Evolutionary conservation across 2,113 vertebrate species (phyloP), one percentile per base, ranked within the genome.

Genomic region (Pangasianodon gigas): DNA sequence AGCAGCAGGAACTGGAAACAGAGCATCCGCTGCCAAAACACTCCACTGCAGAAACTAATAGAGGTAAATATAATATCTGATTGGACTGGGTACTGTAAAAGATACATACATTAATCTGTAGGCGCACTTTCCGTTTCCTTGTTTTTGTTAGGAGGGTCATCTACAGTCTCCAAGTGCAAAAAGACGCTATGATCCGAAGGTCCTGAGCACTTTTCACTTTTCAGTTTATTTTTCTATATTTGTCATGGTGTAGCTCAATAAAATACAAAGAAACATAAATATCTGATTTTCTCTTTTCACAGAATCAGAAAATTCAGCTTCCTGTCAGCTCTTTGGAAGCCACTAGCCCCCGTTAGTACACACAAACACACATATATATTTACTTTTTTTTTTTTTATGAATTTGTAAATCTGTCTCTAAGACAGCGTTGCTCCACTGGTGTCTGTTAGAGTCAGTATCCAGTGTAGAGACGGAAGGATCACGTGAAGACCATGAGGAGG

Each of bases 1-100:
- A 92, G 6, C 7, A 0, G 0, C 4, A 95, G 3, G 85, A 96
- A 95, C 92, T 96, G 96, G 96, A 96, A 95, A 89, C 0, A 0
- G 0, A 95, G 90, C 91, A 95, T 96, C 81, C 87, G 29, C 58
- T 96, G 93, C 88, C 8, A 0, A 21, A 48, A 48, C 9, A 93
- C 75, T 3, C 9, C 95, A 0, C 92, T 96, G 26, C 83, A 6
- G n/a, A 91, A 88, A 60, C 86, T 87, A 18, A 87, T 90, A 1
- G 65, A 91, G 60, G 89, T 89, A 81, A 91, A 88, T n/a, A 18
- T 9, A 54, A 51, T 14, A 29, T 29, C 46, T 80, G 77, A 80
- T 7, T n/a, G 29, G 6, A 77, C 26, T 60, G 4, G 11, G 6
- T 54, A 37, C 52, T 56, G n/a, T 82, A 82, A 32, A 37, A 54